Evolutionary conservation across 2,888 invertebrate genomes (phyloP).

Genomic region (Protula sp.): DNA sequence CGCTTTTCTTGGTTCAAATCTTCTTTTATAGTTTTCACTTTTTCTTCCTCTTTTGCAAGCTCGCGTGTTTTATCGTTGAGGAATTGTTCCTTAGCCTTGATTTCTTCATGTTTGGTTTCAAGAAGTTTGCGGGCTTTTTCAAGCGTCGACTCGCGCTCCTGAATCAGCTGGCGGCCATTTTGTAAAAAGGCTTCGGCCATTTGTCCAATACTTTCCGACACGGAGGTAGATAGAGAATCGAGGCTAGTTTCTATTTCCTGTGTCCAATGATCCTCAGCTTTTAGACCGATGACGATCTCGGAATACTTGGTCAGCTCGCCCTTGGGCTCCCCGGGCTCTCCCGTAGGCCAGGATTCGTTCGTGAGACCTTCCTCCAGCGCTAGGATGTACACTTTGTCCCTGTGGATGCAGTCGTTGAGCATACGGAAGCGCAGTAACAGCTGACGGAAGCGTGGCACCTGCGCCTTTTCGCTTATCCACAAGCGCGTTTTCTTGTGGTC

Average conservation of each 20-base stretch:
- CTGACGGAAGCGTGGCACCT: constrained; percentile 22
- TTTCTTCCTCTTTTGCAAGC: neutral
- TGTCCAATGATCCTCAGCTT: constrained; percentile 10
- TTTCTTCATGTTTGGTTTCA: constrained; percentile 9
- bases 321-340: constrained; percentile 22
- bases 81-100: constrained; percentile 2
- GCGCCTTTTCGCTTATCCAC: constrained; percentile 24
- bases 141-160: constrained; percentile 5
- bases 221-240: constrained; percentile 1
- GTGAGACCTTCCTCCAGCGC: constrained; percentile 19
- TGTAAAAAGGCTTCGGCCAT: constrained; percentile 13
- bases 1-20: neutral
- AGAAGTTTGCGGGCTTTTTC: constrained; percentile 2
- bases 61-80: constrained; percentile 9
- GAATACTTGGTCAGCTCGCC: constrained; percentile 20
- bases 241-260: constrained; percentile 7
- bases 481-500: constrained; percentile 16
- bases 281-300: constrained; percentile 14
- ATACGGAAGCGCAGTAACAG: constrained; percentile 21
- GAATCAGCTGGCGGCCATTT: constrained; percentile 10
- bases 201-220: constrained; percentile 10
- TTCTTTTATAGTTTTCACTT: neutral
- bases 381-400: constrained; percentile 22
- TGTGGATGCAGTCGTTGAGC: constrained; percentile 22
- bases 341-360: constrained; percentile 17